A percentile compares a stretch with the other conserved stretches of the same genome.
phyloP scores from a whole-genome alignment of 2,888 invertebrate genomes.

The Caenorhabditis drosophilae region DNA sequence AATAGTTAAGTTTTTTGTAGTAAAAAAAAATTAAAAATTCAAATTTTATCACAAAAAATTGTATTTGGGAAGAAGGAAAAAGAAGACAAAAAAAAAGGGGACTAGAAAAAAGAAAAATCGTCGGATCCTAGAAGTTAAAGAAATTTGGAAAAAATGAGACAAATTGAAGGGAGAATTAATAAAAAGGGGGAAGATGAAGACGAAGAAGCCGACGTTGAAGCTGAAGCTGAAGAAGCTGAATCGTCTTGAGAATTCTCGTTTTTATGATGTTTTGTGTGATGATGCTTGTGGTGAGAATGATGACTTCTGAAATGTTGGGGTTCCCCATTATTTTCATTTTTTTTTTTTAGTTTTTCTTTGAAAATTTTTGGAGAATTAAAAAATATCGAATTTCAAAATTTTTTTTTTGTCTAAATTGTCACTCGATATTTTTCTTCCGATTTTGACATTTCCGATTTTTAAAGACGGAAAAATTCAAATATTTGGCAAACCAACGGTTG shows the following conservation, averaged over 20 bases:
- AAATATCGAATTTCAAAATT: background rate
- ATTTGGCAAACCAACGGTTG: no score
- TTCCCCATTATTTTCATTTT: no score
- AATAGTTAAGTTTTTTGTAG: background rate
- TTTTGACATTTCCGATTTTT: no score
- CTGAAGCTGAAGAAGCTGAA: background rate
- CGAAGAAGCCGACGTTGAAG: background rate
- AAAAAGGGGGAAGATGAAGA: no score
- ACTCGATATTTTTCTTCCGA: no score
- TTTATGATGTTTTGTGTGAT: background rate
- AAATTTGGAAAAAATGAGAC: no score
- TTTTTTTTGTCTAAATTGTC: background rate
- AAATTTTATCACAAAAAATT: background rate
- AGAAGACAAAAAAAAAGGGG: no score
- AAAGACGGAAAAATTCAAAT: no score
- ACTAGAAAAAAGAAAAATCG: no score
- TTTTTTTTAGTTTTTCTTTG: slow-evolving; percentile 29
- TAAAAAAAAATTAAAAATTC: background rate
- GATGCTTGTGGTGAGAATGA: background rate
- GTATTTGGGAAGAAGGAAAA: background rate
- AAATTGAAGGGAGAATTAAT: no score
- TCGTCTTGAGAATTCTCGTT: background rate
- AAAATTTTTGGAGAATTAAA: background rate
- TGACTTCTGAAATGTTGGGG: background rate
- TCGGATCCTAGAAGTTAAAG: no score